Conservation (phyloP, 2,113 vertebrate genomes). For the Rhegmatorhina hoffmannsi region DNA sequence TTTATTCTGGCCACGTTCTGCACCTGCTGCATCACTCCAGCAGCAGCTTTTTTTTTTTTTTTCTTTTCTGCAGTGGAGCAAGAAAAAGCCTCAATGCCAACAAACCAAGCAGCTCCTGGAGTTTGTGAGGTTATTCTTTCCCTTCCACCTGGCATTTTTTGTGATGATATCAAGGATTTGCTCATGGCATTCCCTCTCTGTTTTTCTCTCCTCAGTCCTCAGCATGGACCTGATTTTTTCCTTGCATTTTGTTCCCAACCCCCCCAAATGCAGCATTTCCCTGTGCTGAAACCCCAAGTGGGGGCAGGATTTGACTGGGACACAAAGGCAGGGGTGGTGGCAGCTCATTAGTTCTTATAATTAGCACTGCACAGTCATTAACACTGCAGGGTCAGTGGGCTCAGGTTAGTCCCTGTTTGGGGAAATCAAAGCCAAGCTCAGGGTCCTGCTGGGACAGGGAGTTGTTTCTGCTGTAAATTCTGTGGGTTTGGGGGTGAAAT, state of each 20-base stretch:
- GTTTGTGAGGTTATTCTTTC: not conserved
- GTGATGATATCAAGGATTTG: not conserved
- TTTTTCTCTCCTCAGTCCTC: rapidly evolving
- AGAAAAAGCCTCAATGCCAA: not conserved
- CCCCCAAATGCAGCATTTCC: not conserved
- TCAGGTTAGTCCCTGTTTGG: not conserved
- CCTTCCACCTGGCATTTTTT: rapidly evolving
- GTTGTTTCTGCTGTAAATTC: not conserved
- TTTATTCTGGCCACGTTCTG: rapidly evolving
- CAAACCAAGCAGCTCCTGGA: not conserved
- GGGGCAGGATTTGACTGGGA: not conserved
- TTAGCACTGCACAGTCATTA: not conserved
- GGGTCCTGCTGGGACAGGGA: rapidly evolving
- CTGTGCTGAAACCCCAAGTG: rapidly evolving
- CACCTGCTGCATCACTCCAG: not conserved
- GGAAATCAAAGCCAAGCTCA: rapidly evolving
- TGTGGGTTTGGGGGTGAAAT: not conserved
- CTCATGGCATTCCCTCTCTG: rapidly evolving
- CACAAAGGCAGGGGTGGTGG: not conserved
- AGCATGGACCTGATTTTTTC: not conserved
- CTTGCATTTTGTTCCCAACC: not conserved
- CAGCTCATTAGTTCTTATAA: not conserved
- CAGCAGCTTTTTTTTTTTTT: not conserved
- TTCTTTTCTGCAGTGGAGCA: not conserved
- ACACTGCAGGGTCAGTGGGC: not conserved